phyloP scores from a whole-genome alignment of 2,797 vertebrate species.

The Brachyrhaphis roseni region DNA sequence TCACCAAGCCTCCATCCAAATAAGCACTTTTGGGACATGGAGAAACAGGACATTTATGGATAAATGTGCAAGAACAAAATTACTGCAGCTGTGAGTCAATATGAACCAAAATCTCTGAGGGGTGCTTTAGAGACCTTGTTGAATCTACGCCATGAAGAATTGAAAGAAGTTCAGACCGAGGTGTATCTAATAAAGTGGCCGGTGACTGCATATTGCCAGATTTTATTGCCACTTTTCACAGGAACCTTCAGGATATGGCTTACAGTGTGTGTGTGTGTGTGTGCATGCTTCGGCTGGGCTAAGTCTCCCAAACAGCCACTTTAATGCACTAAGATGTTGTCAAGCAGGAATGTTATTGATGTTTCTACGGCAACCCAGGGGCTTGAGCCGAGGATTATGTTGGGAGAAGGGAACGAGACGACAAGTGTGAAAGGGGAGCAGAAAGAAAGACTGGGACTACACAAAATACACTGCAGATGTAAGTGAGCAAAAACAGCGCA shows the following conservation, averaged over 20 bases:
- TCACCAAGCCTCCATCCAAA: not conserved
- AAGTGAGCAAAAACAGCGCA: conserved; percentile 26
- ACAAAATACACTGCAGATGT: conserved; percentile 39
- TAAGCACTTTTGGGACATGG: not conserved
- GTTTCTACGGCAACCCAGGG: conserved; percentile 84
- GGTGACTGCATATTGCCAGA: not conserved
- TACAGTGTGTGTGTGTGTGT: conserved; percentile 24
- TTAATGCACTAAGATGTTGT: conserved; percentile 85
- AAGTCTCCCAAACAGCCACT: conserved; percentile 76
- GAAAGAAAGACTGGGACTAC: conserved; percentile 21
- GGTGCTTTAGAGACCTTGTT: not conserved
- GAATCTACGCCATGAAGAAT: not conserved
- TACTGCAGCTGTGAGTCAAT: not conserved
- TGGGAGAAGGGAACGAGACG: conserved; percentile 53
- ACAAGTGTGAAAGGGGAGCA: conserved; percentile 20
- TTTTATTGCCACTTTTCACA: conserved; percentile 41
- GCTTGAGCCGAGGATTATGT: conserved; percentile 82
- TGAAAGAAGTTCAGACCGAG: not conserved
- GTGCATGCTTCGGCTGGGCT: conserved; percentile 31
- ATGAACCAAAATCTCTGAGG: not conserved
- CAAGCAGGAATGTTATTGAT: conserved; percentile 87
- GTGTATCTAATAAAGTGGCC: conserved; percentile 2
- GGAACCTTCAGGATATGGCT: conserved; percentile 34
- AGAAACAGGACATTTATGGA: not conserved
- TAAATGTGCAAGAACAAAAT: not conserved